phyloP scores from a whole-genome alignment of 2,113 vertebrate species.

The Tyto alba region DNA sequence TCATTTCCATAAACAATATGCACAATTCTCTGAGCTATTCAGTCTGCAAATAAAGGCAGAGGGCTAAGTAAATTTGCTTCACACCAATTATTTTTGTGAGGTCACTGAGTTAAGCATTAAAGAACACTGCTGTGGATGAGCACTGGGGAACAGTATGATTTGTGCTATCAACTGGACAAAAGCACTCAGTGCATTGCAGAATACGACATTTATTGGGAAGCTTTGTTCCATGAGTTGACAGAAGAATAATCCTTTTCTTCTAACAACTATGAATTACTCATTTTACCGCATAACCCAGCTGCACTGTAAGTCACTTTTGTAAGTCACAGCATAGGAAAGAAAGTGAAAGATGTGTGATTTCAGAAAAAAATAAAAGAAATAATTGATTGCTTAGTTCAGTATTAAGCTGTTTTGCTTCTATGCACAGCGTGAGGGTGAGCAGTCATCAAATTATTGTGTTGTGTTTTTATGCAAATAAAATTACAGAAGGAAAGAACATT shows the following conservation, averaged over 20 bases:
- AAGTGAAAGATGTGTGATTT: neutral
- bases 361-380: neutral
- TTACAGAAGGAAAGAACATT: neutral
- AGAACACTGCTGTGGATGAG: slow-evolving; percentile 16
- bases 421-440: neutral
- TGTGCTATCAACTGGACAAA: slow-evolving; percentile 26
- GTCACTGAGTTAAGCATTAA: slow-evolving; percentile 62
- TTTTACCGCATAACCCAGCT: neutral
- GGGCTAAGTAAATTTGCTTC: slow-evolving; percentile 66
- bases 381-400: neutral
- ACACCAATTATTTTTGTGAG: slow-evolving; percentile 68
- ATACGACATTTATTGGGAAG: slow-evolving; percentile 17
- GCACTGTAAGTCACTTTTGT: slow-evolving; percentile 21
- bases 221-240: slow-evolving; percentile 42
- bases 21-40: slow-evolving; percentile 12
- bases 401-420: neutral
- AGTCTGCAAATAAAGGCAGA: slow-evolving; percentile 60
- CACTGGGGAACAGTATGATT: slow-evolving; percentile 17
- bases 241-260: slow-evolving; percentile 28
- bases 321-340: neutral
- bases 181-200: neutral
- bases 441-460: neutral
- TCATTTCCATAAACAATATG: slow-evolving; percentile 62
- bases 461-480: slow-evolving; percentile 26
- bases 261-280: neutral